A percentile compares a stretch with the other conserved stretches of the same genome.
phyloP scores from a whole-genome alignment of 2,888 invertebrate genomes.

The Ormia ochracea region DNA sequence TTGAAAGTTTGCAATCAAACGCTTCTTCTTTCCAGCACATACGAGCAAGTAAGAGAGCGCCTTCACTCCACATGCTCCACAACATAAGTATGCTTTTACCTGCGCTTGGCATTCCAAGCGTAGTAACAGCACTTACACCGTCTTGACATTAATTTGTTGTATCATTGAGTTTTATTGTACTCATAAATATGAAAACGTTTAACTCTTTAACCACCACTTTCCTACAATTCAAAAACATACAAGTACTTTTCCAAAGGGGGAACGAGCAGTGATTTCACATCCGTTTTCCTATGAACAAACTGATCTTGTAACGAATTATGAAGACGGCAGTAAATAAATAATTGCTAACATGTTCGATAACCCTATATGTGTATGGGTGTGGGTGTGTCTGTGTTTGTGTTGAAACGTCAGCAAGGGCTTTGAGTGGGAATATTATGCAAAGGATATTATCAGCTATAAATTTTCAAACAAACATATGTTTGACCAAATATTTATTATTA shows the following conservation, averaged over 20 bases:
- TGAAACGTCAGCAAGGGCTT: no score
- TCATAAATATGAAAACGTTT: slow-evolving; percentile 75
- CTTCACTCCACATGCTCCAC: not conserved
- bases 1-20: not conserved
- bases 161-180: slow-evolving; percentile 75
- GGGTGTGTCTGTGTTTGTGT: no score
- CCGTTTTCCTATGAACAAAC: no score
- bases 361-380: no score
- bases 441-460: no score
- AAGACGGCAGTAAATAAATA: no score
- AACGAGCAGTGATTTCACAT: no score
- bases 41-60: not conserved
- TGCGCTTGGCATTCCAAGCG: slow-evolving; percentile 14
- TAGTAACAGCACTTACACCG: slow-evolving; percentile 50
- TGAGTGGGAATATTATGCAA: no score
- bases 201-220: slow-evolving; percentile 68
- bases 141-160: slow-evolving; percentile 72
- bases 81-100: slow-evolving; percentile 2
- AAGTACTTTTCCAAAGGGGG: not conserved
- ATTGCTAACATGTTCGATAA: no score
- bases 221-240: slow-evolving; percentile 1
- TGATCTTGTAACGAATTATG: no score
- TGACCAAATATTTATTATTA: no score
- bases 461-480: no score
- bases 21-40: not conserved